Conservation (phyloP, 2,113 vertebrate species). For the Accipiter cooperii region DNA sequence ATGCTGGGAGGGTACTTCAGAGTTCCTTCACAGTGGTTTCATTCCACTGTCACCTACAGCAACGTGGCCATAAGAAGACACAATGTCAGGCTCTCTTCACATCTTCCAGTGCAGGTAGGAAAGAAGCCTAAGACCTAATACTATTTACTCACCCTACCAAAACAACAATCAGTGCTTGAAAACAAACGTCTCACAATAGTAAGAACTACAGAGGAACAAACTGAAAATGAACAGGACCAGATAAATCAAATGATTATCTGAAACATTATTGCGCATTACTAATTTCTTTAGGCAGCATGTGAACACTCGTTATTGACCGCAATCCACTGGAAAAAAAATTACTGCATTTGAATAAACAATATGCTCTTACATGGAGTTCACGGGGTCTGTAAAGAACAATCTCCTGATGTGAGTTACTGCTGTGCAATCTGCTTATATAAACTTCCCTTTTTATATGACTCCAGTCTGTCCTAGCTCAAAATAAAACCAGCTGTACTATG, state of each 20-base stretch:
- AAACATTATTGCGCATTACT: neutral
- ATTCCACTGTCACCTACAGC: neutral
- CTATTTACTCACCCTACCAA: neutral
- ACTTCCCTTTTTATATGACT: constrained; percentile 31
- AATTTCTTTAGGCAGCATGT: constrained; percentile 10
- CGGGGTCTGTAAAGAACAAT: neutral
- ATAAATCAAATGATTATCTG: neutral
- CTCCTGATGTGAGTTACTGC: neutral
- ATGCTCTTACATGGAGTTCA: neutral
- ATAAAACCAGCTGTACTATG: neutral
- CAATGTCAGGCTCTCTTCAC: neutral
- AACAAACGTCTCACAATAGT: neutral
- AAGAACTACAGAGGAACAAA: neutral
- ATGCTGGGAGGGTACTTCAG: neutral
- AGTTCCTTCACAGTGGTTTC: neutral
- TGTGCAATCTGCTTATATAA: neutral
- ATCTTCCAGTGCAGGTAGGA: neutral
- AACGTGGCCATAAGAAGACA: neutral
- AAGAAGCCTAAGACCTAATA: neutral
- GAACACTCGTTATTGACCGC: neutral
- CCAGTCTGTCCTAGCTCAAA: neutral
- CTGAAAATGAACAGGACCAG: constrained; percentile 19
- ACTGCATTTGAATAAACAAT: neutral
- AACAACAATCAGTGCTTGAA: constrained; percentile 15
- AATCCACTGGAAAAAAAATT: neutral